Evolutionary conservation across 2,888 invertebrate species (phyloP).

Genomic region (Caenorhabditis becei): DNA sequence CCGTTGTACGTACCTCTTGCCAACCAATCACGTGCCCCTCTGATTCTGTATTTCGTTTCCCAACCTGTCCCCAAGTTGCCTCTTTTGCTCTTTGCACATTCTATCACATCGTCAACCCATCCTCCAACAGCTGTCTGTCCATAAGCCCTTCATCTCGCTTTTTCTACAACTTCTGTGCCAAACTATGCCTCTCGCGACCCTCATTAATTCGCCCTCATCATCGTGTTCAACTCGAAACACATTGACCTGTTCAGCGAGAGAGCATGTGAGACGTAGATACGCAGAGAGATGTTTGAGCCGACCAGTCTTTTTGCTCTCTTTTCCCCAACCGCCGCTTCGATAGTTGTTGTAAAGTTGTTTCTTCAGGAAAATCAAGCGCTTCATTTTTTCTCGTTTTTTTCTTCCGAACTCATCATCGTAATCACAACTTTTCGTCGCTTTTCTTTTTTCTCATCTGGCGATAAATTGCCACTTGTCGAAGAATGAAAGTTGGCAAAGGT

Average conservation of each 20-base stretch:
- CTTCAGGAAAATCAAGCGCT: conserved; percentile 10
- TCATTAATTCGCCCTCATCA: conserved; percentile 32
- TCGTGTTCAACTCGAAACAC: conserved; percentile 45
- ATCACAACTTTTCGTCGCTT: neutral
- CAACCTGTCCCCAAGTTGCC: neutral
- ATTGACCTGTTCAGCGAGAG: conserved; percentile 28
- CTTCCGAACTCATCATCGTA: conserved; percentile 2
- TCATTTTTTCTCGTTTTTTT: conserved; percentile 14
- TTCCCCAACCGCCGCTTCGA: neutral
- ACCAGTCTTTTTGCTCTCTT: conserved; percentile 4
- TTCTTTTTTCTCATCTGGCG: neutral
- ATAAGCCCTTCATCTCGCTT: conserved; percentile 6
- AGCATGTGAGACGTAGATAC: conserved; percentile 7
- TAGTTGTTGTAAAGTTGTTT: conserved; percentile 43
- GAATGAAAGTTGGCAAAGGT: neutral
- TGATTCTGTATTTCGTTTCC: neutral
- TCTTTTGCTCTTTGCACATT: conserved; percentile 21
- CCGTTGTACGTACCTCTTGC: neutral
- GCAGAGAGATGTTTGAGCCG: conserved; percentile 27
- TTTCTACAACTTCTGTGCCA: conserved; percentile 11
- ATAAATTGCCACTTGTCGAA: neutral
- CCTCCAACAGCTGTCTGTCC: neutral
- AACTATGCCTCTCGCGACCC: conserved; percentile 2
- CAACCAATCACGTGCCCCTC: neutral
- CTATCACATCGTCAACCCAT: neutral